These are phyloP conservation scores for Teleogryllus oceanicus DNA, from an alignment of 2,888 invertebrate genomes.

Conservation along the genomic window DNA sequence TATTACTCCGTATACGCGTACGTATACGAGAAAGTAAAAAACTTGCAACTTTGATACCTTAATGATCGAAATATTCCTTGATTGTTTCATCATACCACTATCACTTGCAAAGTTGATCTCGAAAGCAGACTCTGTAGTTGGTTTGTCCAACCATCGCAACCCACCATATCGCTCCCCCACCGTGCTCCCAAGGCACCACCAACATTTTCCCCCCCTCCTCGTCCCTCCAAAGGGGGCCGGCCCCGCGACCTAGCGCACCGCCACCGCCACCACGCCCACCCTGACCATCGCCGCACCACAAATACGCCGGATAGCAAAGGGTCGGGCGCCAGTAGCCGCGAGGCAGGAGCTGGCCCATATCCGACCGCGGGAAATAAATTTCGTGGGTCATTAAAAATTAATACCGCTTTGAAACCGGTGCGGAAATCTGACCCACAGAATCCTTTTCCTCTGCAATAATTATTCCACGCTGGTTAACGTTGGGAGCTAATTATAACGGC, in stretches of 20 bases:
- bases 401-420: not conserved
- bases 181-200: too few relatives aligned
- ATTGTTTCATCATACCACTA: too few relatives aligned
- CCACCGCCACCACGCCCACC: not conserved
- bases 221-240: too few relatives aligned
- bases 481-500: not conserved
- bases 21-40: too few relatives aligned
- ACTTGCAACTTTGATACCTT: too few relatives aligned
- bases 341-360: not conserved
- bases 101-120: too few relatives aligned
- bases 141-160: too few relatives aligned
- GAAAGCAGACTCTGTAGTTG: too few relatives aligned
- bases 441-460: constrained; percentile 7
- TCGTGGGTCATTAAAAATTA: constrained; percentile 10
- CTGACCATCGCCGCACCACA: not conserved
- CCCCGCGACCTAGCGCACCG: not conserved
- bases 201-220: too few relatives aligned
- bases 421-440: not conserved
- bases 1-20: too few relatives aligned
- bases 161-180: too few relatives aligned
- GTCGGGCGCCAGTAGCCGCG: not conserved
- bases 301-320: not conserved
- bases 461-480: not conserved
- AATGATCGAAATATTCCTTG: too few relatives aligned
- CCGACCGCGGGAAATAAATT: not conserved